Conservation (phyloP, 2,113 vertebrate species). For the Phalacrocorax aristotelis region DNA sequence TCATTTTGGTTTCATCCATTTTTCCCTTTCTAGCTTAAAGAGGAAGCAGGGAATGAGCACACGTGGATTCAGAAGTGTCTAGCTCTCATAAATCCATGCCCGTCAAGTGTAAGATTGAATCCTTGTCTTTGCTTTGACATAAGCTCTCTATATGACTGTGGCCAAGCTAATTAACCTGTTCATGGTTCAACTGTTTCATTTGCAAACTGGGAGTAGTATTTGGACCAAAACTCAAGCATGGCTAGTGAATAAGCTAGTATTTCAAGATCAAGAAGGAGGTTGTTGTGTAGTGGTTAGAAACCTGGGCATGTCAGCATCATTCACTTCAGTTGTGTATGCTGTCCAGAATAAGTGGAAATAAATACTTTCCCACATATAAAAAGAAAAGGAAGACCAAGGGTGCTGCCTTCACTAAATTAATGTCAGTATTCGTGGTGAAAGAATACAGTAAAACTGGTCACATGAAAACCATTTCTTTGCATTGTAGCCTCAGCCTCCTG, state of each 20-base stretch:
- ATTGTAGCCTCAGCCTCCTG: neutral
- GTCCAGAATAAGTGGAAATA: neutral
- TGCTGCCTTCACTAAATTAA: neutral
- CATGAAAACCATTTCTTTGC: neutral
- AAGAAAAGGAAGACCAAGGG: neutral
- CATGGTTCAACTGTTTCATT: neutral
- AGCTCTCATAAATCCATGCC: neutral
- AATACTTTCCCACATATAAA: neutral
- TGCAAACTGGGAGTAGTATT: slow-evolving; percentile 3
- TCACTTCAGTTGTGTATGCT: neutral
- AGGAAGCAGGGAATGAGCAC: neutral
- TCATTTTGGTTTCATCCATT: slow-evolving; percentile 11
- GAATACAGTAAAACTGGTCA: neutral
- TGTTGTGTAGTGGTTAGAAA: neutral
- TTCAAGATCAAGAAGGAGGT: neutral
- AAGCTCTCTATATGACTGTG: neutral
- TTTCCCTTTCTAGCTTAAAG: slow-evolving; percentile 5
- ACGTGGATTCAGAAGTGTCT: neutral
- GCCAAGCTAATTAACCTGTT: slow-evolving; percentile 14
- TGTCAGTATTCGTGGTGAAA: neutral
- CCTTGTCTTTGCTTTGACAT: neutral
- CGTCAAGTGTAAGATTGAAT: neutral
- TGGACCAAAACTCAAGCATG: neutral
- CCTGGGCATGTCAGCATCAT: neutral
- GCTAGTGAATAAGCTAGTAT: neutral